These are phyloP conservation scores for Nesoenas mayeri DNA, from an alignment of 2,113 vertebrate genomes.

Conservation along the genomic window DNA sequence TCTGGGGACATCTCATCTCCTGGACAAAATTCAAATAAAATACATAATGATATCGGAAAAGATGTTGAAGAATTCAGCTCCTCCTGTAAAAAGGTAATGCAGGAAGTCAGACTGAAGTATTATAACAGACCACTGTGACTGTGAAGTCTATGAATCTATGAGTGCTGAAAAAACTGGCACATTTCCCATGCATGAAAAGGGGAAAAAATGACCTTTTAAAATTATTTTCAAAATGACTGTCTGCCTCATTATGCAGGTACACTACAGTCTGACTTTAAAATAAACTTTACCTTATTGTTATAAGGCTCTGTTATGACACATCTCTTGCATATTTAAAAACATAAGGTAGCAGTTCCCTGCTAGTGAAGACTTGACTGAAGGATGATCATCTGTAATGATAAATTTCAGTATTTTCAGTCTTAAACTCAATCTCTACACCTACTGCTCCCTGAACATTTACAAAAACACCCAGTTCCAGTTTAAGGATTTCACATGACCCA, in stretches of 20 bases:
- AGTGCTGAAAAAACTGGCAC: background rate
- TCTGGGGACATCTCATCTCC: background rate
- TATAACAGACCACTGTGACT: background rate
- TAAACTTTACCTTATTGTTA: background rate
- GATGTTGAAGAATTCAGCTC: background rate
- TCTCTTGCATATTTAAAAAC: background rate
- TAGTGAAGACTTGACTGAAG: background rate
- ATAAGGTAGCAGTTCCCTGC: background rate
- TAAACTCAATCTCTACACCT: background rate
- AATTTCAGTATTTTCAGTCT: background rate
- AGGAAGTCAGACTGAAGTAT: background rate
- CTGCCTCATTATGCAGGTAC: background rate
- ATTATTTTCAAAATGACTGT: background rate
- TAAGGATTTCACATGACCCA: background rate
- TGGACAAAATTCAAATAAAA: background rate
- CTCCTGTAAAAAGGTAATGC: background rate
- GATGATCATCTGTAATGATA: background rate
- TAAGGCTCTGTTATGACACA: background rate
- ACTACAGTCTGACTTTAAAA: background rate
- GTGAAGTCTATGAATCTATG: background rate
- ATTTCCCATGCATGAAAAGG: background rate
- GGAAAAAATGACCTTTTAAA: background rate
- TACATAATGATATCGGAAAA: background rate
- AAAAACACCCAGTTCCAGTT: background rate
- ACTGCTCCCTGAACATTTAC: background rate